Evolutionary conservation across 2,113 vertebrate genomes (phyloP), one percentile per base, ranked within the genome.

Genomic region (Larimichthys polyactis): DNA sequence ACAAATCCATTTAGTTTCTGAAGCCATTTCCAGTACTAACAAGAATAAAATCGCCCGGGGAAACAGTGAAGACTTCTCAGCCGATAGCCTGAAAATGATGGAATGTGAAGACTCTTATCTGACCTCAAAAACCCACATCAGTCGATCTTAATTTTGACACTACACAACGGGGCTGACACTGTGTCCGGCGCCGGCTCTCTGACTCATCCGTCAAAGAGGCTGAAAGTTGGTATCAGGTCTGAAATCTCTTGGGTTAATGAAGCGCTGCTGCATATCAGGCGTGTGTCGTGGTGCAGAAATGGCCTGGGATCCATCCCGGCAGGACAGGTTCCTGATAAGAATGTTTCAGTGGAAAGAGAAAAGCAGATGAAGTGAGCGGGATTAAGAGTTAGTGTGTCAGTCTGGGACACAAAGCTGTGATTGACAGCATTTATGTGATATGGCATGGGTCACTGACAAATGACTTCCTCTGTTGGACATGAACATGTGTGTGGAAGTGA

Each of bases 171-270:
- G 64, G 57, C 75, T 77, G 78, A 85, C 71, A 59, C 48, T 71
- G 62, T 60, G 71, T 66, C 79, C 75, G 1, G 60, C 4, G 24
- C 24, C 5, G 80, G 29, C 12, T 29, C 46, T 3, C 40, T 6
- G 32, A 2, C 49, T 75, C 71, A 78, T 84, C 36, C 1, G 17
- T 82, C 66, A 43, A 51, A 70, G 57, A 19, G 22, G 40, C 62
- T 49, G 71, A 65, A 16, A 77, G 78, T 67, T 63, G 0, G 43
- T 58, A 84, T 81, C 84, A 58, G 69, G 44, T 46, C 16, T 51
- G 40, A 83, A 78, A 86, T 87, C 82, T 87, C 43, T 11, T 1
- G 59, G 60, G 32, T 86, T 85, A 87, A 85, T 87, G 75, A 83
- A 62, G 78, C n/a, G 3, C 58, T 27, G 66, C 66, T 69, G 52